Conservation (phyloP, 2,113 vertebrate species). For the Lethenteron reissneri region DNA sequence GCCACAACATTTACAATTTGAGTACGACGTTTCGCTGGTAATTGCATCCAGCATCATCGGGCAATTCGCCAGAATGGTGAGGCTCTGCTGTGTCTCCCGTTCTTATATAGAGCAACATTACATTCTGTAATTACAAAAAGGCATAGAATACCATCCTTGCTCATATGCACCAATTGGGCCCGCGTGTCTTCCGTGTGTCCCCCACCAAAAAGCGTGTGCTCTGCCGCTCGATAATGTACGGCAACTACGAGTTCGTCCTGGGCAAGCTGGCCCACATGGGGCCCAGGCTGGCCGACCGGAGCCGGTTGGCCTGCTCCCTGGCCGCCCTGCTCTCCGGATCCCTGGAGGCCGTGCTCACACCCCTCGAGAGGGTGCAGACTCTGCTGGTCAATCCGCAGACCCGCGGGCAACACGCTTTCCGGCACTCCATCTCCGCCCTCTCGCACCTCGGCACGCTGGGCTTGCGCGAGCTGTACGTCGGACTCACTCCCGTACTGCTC, state of each 20-base stretch:
- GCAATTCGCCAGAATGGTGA: too few species aligned
- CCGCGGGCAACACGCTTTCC: neutral
- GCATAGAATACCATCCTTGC: too few species aligned
- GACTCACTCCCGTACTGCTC: neutral
- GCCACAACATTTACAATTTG: too few species aligned
- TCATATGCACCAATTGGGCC: too few species aligned
- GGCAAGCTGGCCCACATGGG: neutral
- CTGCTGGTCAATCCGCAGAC: neutral
- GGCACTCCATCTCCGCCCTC: neutral
- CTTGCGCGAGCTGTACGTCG: constrained; percentile 3
- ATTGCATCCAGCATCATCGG: too few species aligned
- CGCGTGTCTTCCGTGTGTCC: neutral
- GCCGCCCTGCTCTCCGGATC: neutral
- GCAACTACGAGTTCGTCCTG: constrained; percentile 1
- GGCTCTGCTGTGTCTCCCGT: too few species aligned
- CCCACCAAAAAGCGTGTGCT: neutral
- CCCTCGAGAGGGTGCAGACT: neutral
- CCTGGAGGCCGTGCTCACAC: neutral
- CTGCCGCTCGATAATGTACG: constrained; percentile 3
- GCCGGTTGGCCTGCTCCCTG: neutral
- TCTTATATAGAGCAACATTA: too few species aligned
- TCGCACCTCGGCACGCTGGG: neutral
- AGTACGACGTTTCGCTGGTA: too few species aligned
- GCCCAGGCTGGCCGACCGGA: neutral
- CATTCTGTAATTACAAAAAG: too few species aligned